Percentiles rank a stretch among this genome's conserved stretches.
Conservation (phyloP, 23 tunicate genomes). For the Oikopleura vanhoeffeni region DNA sequence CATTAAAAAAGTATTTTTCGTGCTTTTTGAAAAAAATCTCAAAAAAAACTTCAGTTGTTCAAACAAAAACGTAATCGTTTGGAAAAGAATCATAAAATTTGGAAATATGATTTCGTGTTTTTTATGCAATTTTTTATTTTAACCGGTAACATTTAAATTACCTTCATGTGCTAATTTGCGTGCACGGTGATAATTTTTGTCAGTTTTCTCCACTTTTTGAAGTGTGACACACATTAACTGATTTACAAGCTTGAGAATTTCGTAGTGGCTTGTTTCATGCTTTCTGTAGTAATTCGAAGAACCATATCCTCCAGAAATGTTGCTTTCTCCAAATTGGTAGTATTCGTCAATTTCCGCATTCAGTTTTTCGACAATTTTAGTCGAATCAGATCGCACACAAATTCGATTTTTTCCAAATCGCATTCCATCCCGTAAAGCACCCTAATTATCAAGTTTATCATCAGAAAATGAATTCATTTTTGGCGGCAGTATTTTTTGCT, state of each 20-base stretch:
- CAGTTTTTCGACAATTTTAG: neutral
- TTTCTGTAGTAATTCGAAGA: neutral
- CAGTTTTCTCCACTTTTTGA: neutral
- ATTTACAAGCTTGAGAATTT: neutral
- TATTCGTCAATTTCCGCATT: neutral
- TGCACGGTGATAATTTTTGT: constrained; percentile 15
- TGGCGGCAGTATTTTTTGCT: too few relatives aligned
- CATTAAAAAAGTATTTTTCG: too few relatives aligned
- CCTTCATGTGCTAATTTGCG: constrained; percentile 11
- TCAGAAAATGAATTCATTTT: too few relatives aligned
- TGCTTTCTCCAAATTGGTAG: neutral
- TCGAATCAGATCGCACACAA: neutral
- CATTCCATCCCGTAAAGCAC: neutral
- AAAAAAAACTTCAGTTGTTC: too few relatives aligned
- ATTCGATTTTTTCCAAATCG: constrained; percentile 11
- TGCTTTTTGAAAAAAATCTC: too few relatives aligned
- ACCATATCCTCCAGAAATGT: neutral
- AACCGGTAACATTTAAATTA: too few relatives aligned
- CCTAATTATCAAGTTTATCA: too few relatives aligned
- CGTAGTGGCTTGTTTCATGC: neutral
- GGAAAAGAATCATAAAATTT: too few relatives aligned
- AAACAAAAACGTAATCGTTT: too few relatives aligned
- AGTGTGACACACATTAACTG: neutral
- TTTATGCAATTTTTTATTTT: too few relatives aligned
- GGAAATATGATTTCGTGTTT: too few relatives aligned